phyloP scores from a whole-genome alignment of 2,888 invertebrate genomes.

The Phytoseiulus persimilis region DNA sequence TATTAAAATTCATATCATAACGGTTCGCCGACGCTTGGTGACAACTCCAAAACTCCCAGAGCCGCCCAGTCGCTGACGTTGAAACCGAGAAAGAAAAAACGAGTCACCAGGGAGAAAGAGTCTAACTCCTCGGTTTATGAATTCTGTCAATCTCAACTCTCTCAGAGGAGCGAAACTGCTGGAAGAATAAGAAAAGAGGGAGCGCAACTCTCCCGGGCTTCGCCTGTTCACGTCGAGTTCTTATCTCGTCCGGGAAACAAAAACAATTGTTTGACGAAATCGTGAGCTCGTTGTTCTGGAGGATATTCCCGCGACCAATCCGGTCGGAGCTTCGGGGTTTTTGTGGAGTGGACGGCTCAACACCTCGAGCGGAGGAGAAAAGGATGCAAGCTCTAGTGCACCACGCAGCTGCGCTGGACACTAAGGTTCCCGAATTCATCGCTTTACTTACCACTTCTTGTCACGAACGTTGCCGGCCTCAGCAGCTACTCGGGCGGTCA shows the following conservation, averaged over 20 bases:
- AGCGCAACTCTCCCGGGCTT: not conserved
- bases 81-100: not conserved
- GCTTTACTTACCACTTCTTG: no score
- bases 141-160: not conserved
- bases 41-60: not conserved
- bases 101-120: not conserved
- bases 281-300: no score
- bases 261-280: no score
- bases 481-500: no score
- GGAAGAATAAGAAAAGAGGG: not conserved
- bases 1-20: constrained; percentile 5
- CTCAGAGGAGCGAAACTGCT: not conserved
- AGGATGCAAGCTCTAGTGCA: no score
- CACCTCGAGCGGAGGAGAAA: no score
- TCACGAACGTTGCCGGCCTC: no score
- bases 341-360: no score
- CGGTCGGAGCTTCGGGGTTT: no score
- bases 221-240: not conserved
- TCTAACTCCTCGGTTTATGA: not conserved
- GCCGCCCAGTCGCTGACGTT: not conserved
- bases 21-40: not conserved
- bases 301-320: no score
- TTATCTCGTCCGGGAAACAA: not conserved
- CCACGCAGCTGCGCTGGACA: no score
- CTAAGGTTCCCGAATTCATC: no score